A percentile compares a stretch with the other conserved stretches of the same genome.
These are phyloP conservation scores for Cyphomyrus discorhynchus DNA, from an alignment of 2,113 vertebrate genomes.

Conservation along the genomic window DNA sequence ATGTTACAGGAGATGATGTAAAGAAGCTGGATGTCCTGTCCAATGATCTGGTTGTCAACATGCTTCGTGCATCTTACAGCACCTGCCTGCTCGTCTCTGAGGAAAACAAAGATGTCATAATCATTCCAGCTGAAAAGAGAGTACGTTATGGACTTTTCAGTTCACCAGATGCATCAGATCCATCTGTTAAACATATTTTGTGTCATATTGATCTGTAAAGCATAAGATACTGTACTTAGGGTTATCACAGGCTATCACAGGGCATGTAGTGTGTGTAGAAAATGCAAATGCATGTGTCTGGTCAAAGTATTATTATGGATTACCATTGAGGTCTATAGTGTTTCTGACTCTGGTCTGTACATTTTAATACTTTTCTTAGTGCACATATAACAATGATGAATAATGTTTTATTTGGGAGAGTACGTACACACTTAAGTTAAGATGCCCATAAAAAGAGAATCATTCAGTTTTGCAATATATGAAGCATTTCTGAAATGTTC, in stretches of 20 bases:
- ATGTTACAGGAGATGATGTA: constrained; percentile 88
- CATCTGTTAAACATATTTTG: not conserved
- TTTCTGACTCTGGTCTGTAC: not conserved
- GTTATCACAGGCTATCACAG: not conserved
- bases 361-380: not conserved
- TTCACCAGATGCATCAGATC: not conserved
- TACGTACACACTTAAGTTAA: not conserved
- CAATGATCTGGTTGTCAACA: constrained; percentile 84
- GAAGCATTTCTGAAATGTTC: not conserved
- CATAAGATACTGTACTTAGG: not conserved
- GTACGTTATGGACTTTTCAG: constrained; percentile 48
- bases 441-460: not conserved
- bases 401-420: not conserved
- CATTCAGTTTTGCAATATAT: not conserved
- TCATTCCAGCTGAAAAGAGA: constrained; percentile 73
- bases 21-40: constrained; percentile 94
- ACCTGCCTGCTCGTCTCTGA: constrained; percentile 85
- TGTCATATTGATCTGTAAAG: not conserved
- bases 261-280: not conserved
- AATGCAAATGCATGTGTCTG: not conserved
- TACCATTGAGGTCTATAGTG: not conserved
- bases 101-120: constrained; percentile 80
- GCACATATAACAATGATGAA: not conserved
- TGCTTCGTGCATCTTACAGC: constrained; percentile 85
- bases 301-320: not conserved